Evolutionary conservation across 2,797 vertebrate genomes (phyloP).

Genomic region (Pangasius mekongensis): DNA sequence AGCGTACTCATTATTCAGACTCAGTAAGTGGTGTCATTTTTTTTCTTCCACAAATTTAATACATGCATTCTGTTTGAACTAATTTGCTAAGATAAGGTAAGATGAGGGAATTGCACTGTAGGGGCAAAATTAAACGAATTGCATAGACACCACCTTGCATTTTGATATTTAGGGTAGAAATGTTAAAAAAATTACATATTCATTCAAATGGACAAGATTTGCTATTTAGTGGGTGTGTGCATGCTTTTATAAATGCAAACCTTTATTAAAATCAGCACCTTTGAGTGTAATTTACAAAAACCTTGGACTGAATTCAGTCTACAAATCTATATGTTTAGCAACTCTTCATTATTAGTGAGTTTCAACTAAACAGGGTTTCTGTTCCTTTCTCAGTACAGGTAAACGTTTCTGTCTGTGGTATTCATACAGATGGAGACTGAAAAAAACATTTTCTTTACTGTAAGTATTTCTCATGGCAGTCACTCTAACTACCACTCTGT

Average conservation of each 20-base stretch:
- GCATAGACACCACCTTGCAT: neutral
- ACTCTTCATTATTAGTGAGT: neutral
- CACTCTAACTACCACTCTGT: neutral
- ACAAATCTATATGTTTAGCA: neutral
- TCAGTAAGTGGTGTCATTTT: neutral
- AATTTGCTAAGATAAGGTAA: neutral
- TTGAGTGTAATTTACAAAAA: neutral
- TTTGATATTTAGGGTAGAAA: neutral
- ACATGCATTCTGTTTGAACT: neutral
- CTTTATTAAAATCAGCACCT: neutral
- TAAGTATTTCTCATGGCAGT: neutral
- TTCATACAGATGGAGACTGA: neutral
- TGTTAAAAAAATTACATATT: neutral
- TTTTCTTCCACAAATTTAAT: neutral
- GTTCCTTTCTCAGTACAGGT: neutral
- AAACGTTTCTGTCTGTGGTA: neutral
- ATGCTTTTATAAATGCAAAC: neutral
- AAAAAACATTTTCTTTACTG: neutral
- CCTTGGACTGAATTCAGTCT: neutral
- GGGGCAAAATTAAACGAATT: neutral
- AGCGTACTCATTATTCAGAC: neutral
- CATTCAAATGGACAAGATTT: neutral
- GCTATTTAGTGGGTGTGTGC: neutral
- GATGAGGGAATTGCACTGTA: neutral
- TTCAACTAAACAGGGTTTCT: neutral